A percentile compares a stretch with the other conserved stretches of the same genome.
Evolutionary conservation across 2,797 vertebrate genomes (phyloP).

Genomic region (Heterohyrax brucei): DNA sequence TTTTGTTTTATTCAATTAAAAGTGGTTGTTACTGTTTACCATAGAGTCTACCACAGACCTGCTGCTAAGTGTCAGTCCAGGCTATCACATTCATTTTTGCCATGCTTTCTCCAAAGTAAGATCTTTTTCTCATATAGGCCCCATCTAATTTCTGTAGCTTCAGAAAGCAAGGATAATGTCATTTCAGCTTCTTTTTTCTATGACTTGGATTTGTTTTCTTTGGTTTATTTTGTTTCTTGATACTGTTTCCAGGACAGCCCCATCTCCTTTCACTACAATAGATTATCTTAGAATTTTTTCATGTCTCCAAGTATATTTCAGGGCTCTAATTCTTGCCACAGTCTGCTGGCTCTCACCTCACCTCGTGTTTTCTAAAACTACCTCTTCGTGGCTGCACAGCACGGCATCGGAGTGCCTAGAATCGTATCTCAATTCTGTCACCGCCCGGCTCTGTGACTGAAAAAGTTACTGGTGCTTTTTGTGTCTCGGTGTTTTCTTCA

Average conservation of each 20-base stretch:
- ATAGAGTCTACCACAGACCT: not conserved
- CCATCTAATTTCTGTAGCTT: not conserved
- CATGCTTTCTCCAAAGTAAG: constrained; percentile 41
- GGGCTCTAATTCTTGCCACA: not conserved
- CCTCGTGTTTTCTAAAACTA: not conserved
- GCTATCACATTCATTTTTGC: not conserved
- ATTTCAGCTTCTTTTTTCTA: not conserved
- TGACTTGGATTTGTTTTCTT: constrained; percentile 19
- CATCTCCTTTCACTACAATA: not conserved
- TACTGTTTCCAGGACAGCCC: not conserved
- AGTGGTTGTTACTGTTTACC: not conserved
- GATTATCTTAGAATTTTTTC: not conserved
- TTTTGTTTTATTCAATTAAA: constrained; percentile 19
- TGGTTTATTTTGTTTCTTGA: not conserved
- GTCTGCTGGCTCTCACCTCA: not conserved
- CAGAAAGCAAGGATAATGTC: constrained; percentile 23
- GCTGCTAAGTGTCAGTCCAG: not conserved
- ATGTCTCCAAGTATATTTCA: not conserved
- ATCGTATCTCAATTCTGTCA: not conserved
- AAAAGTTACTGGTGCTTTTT: not conserved
- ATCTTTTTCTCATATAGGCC: not conserved
- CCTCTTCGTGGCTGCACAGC: not conserved
- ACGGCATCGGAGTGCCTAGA: not conserved
- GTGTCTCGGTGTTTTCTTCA: not conserved
- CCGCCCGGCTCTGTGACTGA: not conserved